Base-by-base conservation (phyloP, 2,113 vertebrate species). In the Anhinga anhinga region DNA sequence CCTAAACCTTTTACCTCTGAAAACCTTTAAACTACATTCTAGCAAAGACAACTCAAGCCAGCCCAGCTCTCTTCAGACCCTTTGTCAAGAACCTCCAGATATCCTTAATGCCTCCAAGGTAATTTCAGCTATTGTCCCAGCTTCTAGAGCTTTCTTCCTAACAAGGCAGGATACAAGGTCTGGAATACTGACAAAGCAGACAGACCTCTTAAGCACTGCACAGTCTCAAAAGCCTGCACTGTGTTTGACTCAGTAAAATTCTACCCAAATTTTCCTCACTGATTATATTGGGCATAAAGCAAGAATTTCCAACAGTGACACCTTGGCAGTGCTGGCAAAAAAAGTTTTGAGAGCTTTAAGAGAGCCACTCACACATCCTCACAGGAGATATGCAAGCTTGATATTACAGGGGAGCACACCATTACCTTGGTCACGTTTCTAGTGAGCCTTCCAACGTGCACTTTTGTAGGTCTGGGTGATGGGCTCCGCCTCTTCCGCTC, bases 391-490 rank as follows among this genome's bases (percentile, higher is more conserved):
- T 0, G 22, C 3, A 50, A 49, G 18, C 22, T 6, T 36, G n/a
- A 2, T 19, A 18, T 42, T 13, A 13, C n/a, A 36, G 15, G 14
- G 22, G 3, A 62, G 36, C 21, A 10, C 0, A 30, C 10, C 25
- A 4, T 70, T 95, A 99, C 99, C 99, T 99, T 99, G 38, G 99
- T 99, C 81, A 99, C 99, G 2, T 99, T 99, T 83, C 99, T 98
- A 22, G 99, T 99, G 70, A 99, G 98, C 36, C 99, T 98, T 63
- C 99, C 99, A 49, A 99, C 98, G 20, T 99, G 99, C 55, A 99
- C 98, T 96, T 99, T 99, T 9, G 99, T 99, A 72, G 99, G 99
- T 90, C 99, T 99, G 8, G 99, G 99, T 11, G 99, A 99, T 0
- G 99, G 99, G 86, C 99, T 99, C 88, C 99, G 97, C 84, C 99